Base-by-base conservation (phyloP, 2,113 vertebrate species). In the Grammomys surdaster region DNA sequence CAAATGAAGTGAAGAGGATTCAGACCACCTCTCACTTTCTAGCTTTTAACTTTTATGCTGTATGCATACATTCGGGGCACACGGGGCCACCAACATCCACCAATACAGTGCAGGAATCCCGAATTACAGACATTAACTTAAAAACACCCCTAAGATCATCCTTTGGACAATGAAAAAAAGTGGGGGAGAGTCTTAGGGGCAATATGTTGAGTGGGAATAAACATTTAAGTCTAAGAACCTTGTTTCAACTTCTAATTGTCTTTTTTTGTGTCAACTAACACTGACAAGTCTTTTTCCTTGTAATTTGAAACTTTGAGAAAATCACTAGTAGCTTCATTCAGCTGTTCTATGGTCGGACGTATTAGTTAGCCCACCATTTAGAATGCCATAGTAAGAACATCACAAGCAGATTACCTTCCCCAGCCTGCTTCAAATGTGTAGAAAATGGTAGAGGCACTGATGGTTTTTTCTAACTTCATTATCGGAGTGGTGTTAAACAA, bases 81-180 rank as follows among this genome's bases (percentile, higher is more conserved):
- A 98, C 98, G 99, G 99, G 99, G 99, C 99, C 99, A 99, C 99
- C 99, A 99, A 99, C 99, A 99, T 99, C 99, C 98, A 99, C 99
- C 98, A 82, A 99, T 98, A 99, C 98, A 99, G 95, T 98, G 98
- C 99, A 98, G 98, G 99, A 98, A 99, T 8, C 65, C 99, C 99
- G 99, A 99, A 98, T 98, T 98, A 99, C 98, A 98, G 98, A 98
- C 98, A 99, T 96, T 98, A 98, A 99, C 97, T 98, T 98, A 98
- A 98, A 98, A 97, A 98, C 98, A 98, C 98, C 98, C 98, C 98
- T 98, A 98, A 99, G 98, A 99, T 99, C 99, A 99, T 99, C 99
- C 99, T 99, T 98, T 99, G 98, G 98, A 98, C 98, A 99, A 98
- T 98, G 97, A 98, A 13, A 63, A 63, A 24, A 82, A 56, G 40